These are phyloP conservation scores for Phlogophora meticulosa DNA, from an alignment of 2,888 invertebrate genomes.

Conservation along the genomic window DNA sequence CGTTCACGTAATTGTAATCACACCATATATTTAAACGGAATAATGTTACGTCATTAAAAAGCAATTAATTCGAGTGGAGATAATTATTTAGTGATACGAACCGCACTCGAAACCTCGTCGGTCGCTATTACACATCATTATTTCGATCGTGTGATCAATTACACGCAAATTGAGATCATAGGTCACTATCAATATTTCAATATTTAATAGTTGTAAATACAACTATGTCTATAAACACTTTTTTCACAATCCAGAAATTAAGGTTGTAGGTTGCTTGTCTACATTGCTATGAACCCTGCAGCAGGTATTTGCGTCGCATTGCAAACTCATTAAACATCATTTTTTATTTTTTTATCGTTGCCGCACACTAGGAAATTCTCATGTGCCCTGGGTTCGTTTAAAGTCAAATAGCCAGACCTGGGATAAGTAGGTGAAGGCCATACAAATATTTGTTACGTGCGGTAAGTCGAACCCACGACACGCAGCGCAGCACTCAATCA, in stretches of 20 bases:
- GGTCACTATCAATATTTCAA: no score
- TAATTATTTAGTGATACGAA: constrained; percentile 24
- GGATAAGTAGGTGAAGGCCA: no score
- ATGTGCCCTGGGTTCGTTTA: no score
- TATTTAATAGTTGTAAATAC: not conserved
- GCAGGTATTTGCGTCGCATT: not conserved
- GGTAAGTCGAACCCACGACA: no score
- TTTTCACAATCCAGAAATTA: no score
- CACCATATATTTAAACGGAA: constrained; percentile 1
- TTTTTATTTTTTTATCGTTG: no score
- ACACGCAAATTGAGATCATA: not conserved
- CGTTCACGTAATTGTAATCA: not conserved
- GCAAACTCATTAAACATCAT: no score
- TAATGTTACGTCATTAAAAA: constrained; percentile 20
- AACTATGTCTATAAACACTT: no score
- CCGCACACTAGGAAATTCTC: no score
- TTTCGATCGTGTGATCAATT: constrained; percentile 26
- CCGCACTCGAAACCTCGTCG: not conserved
- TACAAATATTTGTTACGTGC: no score
- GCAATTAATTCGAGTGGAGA: constrained; percentile 4
- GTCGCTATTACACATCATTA: constrained; percentile 16
- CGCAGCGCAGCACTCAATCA: no score
- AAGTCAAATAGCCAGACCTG: no score
- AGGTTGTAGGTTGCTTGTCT: not conserved
- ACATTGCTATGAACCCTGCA: not conserved